These are phyloP conservation scores for Pygocentrus nattereri DNA, from an alignment of 2,797 vertebrate species.

Conservation along the genomic window DNA sequence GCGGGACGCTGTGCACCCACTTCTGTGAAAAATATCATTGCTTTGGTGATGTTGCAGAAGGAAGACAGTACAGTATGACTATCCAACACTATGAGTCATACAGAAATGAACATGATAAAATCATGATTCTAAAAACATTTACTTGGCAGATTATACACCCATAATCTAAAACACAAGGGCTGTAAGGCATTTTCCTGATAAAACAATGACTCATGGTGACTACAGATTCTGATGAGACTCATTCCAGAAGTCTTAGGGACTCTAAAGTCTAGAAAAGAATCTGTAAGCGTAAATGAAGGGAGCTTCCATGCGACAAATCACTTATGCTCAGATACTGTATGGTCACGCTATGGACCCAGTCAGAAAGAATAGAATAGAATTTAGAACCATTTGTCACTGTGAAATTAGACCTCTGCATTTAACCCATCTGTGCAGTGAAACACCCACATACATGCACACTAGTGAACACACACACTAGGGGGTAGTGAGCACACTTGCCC, in stretches of 20 bases:
- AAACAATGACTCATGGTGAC: background rate
- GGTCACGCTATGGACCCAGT: no score
- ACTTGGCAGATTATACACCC: background rate
- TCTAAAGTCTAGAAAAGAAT: no score
- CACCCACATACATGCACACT: no score
- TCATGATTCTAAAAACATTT: background rate
- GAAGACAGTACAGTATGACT: slow-evolving; percentile 10
- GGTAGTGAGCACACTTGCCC: no score
- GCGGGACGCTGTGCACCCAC: slow-evolving; percentile 56
- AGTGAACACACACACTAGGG: no score
- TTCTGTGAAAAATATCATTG: slow-evolving; percentile 17
- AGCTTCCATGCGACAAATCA: background rate
- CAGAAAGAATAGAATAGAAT: no score
- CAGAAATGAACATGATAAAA: background rate
- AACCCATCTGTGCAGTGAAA: no score
- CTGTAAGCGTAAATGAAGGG: background rate
- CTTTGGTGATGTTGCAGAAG: background rate
- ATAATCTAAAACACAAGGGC: background rate
- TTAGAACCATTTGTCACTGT: no score
- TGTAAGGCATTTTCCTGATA: background rate
- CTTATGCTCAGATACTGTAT: no score
- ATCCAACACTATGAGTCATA: background rate
- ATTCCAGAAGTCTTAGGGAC: background rate
- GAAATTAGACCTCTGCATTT: no score
- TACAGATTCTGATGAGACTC: background rate